phyloP scores from a whole-genome alignment of 2,888 invertebrate genomes.

The Nomada flava region DNA sequence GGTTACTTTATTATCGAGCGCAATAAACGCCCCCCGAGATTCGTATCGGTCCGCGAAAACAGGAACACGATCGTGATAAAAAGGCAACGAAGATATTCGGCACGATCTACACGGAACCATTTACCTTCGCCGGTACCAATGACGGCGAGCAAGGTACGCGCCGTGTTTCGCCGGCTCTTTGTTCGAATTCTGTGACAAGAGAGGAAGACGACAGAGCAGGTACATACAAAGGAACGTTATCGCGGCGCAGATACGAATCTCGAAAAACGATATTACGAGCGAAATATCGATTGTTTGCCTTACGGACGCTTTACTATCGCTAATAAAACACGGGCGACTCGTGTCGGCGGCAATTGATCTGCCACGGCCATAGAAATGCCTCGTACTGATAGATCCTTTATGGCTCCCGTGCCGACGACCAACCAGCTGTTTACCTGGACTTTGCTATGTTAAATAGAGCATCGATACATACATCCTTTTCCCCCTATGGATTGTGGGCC shows the following conservation, averaged over 20 bases:
- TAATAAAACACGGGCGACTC: slow-evolving; percentile 77
- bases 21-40: slow-evolving; percentile 40
- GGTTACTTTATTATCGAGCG: slow-evolving; percentile 21
- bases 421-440: slow-evolving; percentile 43
- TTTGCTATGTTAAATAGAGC: slow-evolving; percentile 52
- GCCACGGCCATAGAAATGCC: slow-evolving; percentile 61
- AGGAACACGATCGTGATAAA: slow-evolving; percentile 31
- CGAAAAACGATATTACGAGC: slow-evolving; percentile 69
- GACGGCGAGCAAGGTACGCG: slow-evolving; percentile 5
- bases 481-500: background rate
- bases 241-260: slow-evolving; percentile 73
- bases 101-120: background rate
- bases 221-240: slow-evolving; percentile 70
- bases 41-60: slow-evolving; percentile 40
- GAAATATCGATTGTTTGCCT: slow-evolving; percentile 76
- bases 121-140: slow-evolving; percentile 25
- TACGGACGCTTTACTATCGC: slow-evolving; percentile 74
- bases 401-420: slow-evolving; percentile 40
- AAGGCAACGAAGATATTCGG: slow-evolving; percentile 18
- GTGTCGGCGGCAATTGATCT: slow-evolving; percentile 78
- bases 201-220: slow-evolving; percentile 45
- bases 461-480: slow-evolving; percentile 12
- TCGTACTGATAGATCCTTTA: slow-evolving; percentile 55
- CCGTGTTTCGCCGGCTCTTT: slow-evolving; percentile 43
- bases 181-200: slow-evolving; percentile 40